Evolutionary conservation across 2,888 invertebrate genomes (phyloP), one percentile per base, ranked within the genome.

Genomic region (Pollenia griseotomentosa): DNA sequence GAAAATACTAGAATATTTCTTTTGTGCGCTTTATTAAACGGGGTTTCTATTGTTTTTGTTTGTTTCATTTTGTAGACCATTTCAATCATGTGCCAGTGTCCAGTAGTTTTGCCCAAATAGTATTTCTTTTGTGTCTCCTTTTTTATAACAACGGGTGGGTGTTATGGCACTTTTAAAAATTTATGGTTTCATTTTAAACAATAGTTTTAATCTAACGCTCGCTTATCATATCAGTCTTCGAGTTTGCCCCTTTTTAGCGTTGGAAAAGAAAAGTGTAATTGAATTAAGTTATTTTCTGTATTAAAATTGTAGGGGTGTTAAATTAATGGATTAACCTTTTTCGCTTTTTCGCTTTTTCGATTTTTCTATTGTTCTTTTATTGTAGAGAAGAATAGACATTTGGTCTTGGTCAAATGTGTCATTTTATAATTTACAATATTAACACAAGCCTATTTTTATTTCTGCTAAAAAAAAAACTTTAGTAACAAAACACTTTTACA

Each of bases 371-470:
- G 14, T 78, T 78, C 8, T 12, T 16, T 61, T 19, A 48, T 44
- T 55, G 70, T 46, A 16, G 6, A 12, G 66, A 10, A 57, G 16
- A n/a, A 5, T 42, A 53, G 42, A n/a, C 55, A 44, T 14, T 19
- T 7, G 59, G 59, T 51, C 57, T 11, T 65, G 55, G 85, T 70
- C 75, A 87, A 86, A 88, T 90, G 90, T 91, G 91, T 91, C 92
- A 91, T 88, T 91, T 91, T 91, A 89, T 90, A 91, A 12, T 12
- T 48, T 12, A 7, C 10, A 33, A 33, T 33, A 33, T 33, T 33
- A 33, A 33, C 6, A 33, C 33, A 33, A 6, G 33, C 33, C 33
- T 33, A 33, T 6, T 33, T 33, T 33, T 33, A 6, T 33, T 33
- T 33, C 6, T 33, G 6, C 6, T 33, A 6, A 33, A 33, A 33